A percentile compares a stretch with the other conserved stretches of the same genome.
Conservation (phyloP, 1,140 invertebrate genomes). For the Zaprionus kolodkinae region DNA sequence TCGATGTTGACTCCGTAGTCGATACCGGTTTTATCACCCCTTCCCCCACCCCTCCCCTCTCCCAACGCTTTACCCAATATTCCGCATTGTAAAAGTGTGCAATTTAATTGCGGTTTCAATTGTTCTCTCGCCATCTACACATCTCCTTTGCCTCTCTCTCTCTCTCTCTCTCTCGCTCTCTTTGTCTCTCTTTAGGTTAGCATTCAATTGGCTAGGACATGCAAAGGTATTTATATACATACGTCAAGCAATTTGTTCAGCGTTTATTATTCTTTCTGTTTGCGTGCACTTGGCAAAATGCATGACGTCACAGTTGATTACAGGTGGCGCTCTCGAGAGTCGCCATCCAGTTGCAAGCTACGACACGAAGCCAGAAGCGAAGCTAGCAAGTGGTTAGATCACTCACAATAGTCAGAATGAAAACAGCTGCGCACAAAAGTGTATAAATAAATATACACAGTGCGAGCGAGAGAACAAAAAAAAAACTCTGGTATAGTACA, state of each 20-base stretch:
- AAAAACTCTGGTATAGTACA: slow-evolving; percentile 22
- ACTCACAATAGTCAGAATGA: slow-evolving; percentile 56
- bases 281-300: slow-evolving; percentile 34
- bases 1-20: slow-evolving; percentile 45
- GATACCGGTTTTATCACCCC: slow-evolving; percentile 62
- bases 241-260: slow-evolving; percentile 36
- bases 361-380: slow-evolving; percentile 63
- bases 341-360: slow-evolving; percentile 44
- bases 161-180: neutral
- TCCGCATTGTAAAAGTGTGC: slow-evolving; percentile 59
- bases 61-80: slow-evolving; percentile 19
- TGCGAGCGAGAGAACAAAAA: neutral
- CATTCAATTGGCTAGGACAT: slow-evolving; percentile 44
- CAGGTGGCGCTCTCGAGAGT: slow-evolving; percentile 61
- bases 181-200: neutral
- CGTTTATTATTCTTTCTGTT: slow-evolving; percentile 28
- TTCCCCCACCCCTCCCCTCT: no score
- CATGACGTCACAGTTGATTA: slow-evolving; percentile 75
- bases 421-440: slow-evolving; percentile 49
- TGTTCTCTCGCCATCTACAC: slow-evolving; percentile 41
- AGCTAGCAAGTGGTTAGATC: slow-evolving; percentile 73
- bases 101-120: slow-evolving; percentile 78
- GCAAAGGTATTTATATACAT: slow-evolving; percentile 53
- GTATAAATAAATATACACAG: slow-evolving; percentile 9
- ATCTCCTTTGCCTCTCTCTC: slow-evolving; percentile 16